A percentile compares a stretch with the other conserved stretches of the same genome.
Conservation (phyloP, 2,888 invertebrate genomes). For the Thalpophila matura region DNA sequence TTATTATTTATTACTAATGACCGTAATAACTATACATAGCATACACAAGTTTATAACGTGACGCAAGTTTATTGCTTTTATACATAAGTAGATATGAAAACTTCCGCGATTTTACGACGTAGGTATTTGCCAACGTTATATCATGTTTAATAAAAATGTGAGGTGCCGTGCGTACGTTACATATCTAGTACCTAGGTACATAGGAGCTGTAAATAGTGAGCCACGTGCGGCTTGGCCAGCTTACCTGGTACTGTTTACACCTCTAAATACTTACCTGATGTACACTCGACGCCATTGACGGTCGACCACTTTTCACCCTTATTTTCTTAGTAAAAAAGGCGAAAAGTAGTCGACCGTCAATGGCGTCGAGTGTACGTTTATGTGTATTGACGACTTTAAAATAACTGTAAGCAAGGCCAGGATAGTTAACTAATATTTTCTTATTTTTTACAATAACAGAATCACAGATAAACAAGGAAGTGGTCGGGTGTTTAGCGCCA, state of each 20-base stretch:
- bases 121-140: constrained; percentile 41
- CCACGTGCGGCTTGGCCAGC: constrained; percentile 16
- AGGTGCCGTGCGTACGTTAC: neutral
- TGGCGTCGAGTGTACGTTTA: no score
- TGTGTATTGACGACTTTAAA: constrained; percentile 46
- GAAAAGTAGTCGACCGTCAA: no score
- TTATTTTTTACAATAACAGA: constrained; percentile 84
- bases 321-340: no score
- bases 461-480: constrained; percentile 87
- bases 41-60: constrained; percentile 33
- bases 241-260: constrained; percentile 22
- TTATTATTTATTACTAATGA: constrained; percentile 21
- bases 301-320: no score
- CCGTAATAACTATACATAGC: constrained; percentile 5
- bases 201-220: constrained; percentile 15
- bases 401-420: constrained; percentile 86
- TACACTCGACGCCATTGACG: no score
- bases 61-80: constrained; percentile 39
- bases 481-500: constrained; percentile 72
- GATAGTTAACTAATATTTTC: constrained; percentile 80
- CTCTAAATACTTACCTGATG: no score
- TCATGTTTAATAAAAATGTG: constrained; percentile 18
- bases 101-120: constrained; percentile 45
- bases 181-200: neutral
- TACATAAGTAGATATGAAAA: constrained; percentile 37